These are phyloP conservation scores for Octopus sinensis DNA, from an alignment of 1,140 invertebrate species.

Conservation along the genomic window DNA sequence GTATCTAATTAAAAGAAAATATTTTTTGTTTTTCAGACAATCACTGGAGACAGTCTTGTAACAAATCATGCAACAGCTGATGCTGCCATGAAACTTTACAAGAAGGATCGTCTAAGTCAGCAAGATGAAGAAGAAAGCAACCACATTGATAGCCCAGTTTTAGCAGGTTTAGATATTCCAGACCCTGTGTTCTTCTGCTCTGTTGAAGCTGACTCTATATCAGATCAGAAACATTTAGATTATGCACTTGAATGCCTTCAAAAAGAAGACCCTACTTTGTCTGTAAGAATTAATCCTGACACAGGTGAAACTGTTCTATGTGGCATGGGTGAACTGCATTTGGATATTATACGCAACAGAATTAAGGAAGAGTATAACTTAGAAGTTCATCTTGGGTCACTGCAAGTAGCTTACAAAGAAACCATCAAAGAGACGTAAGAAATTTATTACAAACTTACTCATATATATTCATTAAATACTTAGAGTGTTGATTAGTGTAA, in stretches of 20 bases:
- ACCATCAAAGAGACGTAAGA: conserved; percentile 58
- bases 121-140: conserved; percentile 26
- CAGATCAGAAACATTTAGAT: conserved; percentile 75
- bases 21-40: conserved; percentile 59
- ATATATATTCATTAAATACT: no score
- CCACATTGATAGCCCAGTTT: conserved; percentile 49
- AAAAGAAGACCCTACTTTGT: conserved; percentile 90
- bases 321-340: conserved; percentile 93
- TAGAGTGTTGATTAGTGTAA: no score
- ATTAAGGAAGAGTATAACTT: conserved; percentile 77
- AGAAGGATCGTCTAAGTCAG: conserved; percentile 7
- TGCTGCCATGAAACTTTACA: conserved; percentile 36
- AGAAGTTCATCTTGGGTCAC: conserved; percentile 84
- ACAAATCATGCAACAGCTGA: conserved; percentile 61
- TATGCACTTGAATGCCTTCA: conserved; percentile 78
- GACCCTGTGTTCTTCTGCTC: conserved; percentile 97
- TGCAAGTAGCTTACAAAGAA: conserved; percentile 94
- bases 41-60: conserved; percentile 84
- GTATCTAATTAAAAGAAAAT: no score
- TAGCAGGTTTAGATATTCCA: conserved; percentile 70
- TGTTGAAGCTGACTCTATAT: conserved; percentile 83
- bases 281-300: conserved; percentile 67
- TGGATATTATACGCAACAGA: conserved; percentile 80
- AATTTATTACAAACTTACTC: no score
- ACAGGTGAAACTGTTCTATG: conserved; percentile 76